Evolutionary conservation across 2,113 vertebrate species (phyloP).

Genomic region (Cryptoleucopteryx plumbea): DNA sequence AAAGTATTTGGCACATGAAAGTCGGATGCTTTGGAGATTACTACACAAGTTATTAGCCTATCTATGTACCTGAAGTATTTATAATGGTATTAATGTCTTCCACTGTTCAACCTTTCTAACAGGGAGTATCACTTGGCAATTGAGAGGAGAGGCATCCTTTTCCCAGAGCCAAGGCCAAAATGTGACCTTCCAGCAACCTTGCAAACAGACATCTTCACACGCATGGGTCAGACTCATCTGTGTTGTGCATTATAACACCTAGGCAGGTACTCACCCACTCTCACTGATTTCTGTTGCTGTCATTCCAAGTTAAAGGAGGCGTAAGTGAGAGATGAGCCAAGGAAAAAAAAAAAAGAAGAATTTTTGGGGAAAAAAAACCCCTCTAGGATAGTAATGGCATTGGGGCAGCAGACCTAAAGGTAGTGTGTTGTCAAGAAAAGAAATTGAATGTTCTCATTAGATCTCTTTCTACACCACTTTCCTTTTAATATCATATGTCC

Average conservation of each 20-base stretch:
- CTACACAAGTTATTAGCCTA: slow-evolving; percentile 7
- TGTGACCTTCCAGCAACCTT: not conserved
- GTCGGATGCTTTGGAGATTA: slow-evolving; percentile 39
- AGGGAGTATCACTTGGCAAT: not conserved
- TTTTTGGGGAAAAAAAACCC: rapidly evolving
- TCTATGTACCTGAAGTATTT: not conserved
- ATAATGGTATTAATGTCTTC: not conserved
- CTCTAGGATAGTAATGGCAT: not conserved
- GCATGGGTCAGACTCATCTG: not conserved
- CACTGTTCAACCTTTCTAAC: not conserved
- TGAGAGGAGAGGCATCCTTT: not conserved
- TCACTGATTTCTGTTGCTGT: not conserved
- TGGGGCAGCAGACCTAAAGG: not conserved
- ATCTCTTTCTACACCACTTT: not conserved
- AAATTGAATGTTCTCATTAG: not conserved
- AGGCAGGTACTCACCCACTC: not conserved
- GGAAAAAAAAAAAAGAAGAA: not conserved
- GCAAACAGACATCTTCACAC: not conserved
- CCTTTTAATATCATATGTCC: not conserved
- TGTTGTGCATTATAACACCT: not conserved
- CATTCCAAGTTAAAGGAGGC: not conserved
- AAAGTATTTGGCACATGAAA: slow-evolving; percentile 42
- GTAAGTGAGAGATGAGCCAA: not conserved
- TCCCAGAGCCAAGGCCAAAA: not conserved
- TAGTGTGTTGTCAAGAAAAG: not conserved